Conservation (phyloP, 2,797 vertebrate species). For the Myoxocephalus aenaeus region DNA sequence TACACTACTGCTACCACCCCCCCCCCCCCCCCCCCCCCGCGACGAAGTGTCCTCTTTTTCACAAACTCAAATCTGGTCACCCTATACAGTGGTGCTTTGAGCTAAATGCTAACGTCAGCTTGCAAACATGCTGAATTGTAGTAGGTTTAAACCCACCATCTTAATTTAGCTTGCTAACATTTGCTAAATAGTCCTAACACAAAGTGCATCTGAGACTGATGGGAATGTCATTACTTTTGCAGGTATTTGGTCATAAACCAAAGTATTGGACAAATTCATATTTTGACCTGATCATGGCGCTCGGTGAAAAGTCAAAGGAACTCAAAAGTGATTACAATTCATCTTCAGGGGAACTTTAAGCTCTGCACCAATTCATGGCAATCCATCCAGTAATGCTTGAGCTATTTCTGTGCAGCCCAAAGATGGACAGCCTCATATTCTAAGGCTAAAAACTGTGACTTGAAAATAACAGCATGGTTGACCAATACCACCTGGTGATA, state of each 20-base stretch:
- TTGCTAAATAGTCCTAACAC: background rate
- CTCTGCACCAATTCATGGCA: background rate
- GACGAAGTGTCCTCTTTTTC: too few species aligned
- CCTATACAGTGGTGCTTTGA: too few species aligned
- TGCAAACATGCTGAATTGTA: background rate
- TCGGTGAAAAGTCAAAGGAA: background rate
- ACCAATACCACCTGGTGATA: slow-evolving; percentile 1
- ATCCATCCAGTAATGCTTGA: background rate
- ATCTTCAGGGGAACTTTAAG: background rate
- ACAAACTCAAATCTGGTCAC: too few species aligned
- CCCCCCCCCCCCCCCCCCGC: too few species aligned
- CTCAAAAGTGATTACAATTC: background rate
- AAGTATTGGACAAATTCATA: background rate
- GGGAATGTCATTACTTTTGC: background rate
- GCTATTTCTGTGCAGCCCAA: background rate
- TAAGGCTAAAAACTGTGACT: background rate
- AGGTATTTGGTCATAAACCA: background rate
- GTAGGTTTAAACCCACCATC: background rate
- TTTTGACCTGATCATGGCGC: background rate
- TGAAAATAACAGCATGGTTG: slow-evolving; percentile 1
- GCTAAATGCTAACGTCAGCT: background rate
- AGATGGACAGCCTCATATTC: background rate
- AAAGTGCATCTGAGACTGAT: background rate
- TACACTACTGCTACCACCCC: too few species aligned
- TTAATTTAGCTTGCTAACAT: background rate